These are phyloP conservation scores for Notothenia rossii DNA, from an alignment of 2,113 vertebrate genomes.

Conservation along the genomic window DNA sequence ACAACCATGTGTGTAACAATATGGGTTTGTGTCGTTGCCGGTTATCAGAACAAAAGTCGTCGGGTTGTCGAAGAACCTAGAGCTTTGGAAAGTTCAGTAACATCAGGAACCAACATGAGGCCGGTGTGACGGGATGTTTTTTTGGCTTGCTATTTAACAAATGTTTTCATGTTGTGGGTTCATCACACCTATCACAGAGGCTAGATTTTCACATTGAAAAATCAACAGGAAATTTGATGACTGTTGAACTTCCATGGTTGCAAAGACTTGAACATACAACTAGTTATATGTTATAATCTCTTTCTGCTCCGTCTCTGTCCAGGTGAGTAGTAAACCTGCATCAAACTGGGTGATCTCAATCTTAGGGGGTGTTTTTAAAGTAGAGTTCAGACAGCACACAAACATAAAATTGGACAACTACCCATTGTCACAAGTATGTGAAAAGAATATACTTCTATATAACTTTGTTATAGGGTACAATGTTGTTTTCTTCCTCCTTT, in stretches of 20 bases:
- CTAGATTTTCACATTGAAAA: background rate
- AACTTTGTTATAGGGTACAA: slow-evolving; percentile 88
- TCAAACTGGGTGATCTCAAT: slow-evolving; percentile 19
- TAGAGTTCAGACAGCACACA: slow-evolving; percentile 56
- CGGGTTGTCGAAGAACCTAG: background rate
- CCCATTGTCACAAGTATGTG: slow-evolving; percentile 52
- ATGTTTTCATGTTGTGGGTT: background rate
- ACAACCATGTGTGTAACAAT: background rate
- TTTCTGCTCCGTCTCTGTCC: slow-evolving; percentile 33
- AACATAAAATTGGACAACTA: slow-evolving; percentile 54
- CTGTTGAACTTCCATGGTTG: slow-evolving; percentile 22
- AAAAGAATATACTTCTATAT: slow-evolving; percentile 71
- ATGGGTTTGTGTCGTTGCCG: slow-evolving; percentile 1
- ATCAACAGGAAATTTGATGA: slow-evolving; percentile 7
- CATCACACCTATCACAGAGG: slow-evolving; percentile 11
- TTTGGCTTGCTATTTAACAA: slow-evolving; percentile 7
- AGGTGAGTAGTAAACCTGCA: slow-evolving; percentile 45
- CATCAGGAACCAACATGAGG: slow-evolving; percentile 2
- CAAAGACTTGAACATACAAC: slow-evolving; percentile 29
- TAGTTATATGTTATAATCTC: slow-evolving; percentile 1
- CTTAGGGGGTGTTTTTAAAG: slow-evolving; percentile 8
- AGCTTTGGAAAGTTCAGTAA: background rate
- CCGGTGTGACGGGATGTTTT: slow-evolving; percentile 6
- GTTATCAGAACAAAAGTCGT: background rate
- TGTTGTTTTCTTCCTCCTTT: slow-evolving; percentile 89